These are phyloP conservation scores for Vombatus ursinus DNA, from an alignment of 2,113 vertebrate genomes.

Conservation along the genomic window DNA sequence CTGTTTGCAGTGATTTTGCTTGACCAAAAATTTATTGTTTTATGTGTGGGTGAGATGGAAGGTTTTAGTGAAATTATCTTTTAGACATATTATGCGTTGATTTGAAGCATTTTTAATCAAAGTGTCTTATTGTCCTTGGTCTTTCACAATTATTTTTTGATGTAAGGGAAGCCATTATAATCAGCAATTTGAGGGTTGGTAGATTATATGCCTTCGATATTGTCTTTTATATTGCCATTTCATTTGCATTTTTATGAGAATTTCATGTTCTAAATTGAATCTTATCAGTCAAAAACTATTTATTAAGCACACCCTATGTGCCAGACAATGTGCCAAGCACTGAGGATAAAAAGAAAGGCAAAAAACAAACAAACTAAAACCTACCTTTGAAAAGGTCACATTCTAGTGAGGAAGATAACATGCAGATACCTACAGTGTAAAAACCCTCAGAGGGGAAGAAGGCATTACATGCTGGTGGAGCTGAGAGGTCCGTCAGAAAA, in stretches of 20 bases:
- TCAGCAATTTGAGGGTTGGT: constrained; percentile 12
- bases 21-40: constrained; percentile 23
- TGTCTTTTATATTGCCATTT: not conserved
- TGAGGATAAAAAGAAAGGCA: not conserved
- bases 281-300: constrained; percentile 9
- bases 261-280: constrained; percentile 3
- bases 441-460: no score
- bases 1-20: not conserved
- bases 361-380: not conserved
- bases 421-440: not conserved
- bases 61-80: constrained; percentile 35
- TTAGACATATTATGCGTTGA: not conserved
- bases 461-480: not conserved
- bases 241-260: not conserved
- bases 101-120: constrained; percentile 10
- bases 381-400: not conserved
- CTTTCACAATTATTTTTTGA: constrained; percentile 2
- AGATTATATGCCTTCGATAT: not conserved
- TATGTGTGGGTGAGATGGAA: not conserved
- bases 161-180: constrained; percentile 30
- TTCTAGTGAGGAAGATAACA: not conserved
- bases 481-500: not conserved
- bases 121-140: not conserved
- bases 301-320: not conserved
- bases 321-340: not conserved